Conservation (phyloP, 2,888 invertebrate genomes). For the Cecidostiba fungosa region DNA sequence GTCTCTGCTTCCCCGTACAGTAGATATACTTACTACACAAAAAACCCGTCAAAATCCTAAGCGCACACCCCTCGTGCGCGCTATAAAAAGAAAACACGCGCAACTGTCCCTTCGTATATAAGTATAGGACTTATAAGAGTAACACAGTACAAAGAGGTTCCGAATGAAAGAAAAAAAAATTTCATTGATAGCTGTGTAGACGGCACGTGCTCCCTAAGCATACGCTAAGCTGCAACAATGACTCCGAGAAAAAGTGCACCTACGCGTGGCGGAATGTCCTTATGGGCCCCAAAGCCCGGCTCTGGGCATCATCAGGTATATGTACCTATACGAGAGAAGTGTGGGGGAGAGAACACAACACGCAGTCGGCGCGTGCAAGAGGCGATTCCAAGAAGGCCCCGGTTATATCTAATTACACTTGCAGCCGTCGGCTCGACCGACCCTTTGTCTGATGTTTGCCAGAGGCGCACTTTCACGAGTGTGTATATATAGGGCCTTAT, state of each 20-base stretch:
- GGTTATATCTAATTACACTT: constrained; percentile 3
- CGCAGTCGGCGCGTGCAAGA: background rate
- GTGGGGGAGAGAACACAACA: background rate
- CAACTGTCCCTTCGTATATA: background rate
- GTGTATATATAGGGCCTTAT: background rate
- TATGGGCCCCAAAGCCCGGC: too few relatives aligned
- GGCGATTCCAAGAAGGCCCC: background rate
- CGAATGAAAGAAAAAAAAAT: background rate
- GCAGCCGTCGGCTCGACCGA: background rate
- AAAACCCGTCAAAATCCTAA: background rate
- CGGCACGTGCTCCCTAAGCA: background rate
- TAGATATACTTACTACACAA: too few relatives aligned
- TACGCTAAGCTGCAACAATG: background rate
- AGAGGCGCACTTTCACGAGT: background rate
- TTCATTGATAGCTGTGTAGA: background rate
- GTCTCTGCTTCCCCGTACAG: background rate
- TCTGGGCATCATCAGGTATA: too few relatives aligned
- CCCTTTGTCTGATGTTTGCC: background rate
- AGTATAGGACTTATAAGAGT: background rate
- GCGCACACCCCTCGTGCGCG: background rate
- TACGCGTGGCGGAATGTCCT: background rate
- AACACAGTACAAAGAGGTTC: background rate
- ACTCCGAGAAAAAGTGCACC: background rate
- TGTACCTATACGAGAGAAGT: background rate
- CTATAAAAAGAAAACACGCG: background rate